Base-by-base conservation (phyloP, 2,797 vertebrate genomes). In the Poeciliopsis paucimaculata region DNA sequence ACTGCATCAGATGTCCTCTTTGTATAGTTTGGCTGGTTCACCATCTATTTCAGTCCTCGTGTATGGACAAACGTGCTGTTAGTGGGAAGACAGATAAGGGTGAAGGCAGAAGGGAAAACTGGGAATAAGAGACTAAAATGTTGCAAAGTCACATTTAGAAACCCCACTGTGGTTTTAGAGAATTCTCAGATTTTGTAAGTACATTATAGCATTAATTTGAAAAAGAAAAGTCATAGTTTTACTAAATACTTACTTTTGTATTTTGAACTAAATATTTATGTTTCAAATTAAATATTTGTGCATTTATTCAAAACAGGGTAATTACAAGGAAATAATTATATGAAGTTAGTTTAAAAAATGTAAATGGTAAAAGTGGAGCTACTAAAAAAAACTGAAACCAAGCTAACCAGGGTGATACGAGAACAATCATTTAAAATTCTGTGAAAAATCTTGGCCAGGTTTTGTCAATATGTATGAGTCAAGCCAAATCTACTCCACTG, bases 41-140 rank as follows among this genome's bases (percentile, higher is more conserved):
- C 73, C 49, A 72, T 85, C 88, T 91, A 91, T 90, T 91, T 91
- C 81, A 82, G 83, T 88, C 79, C 80, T 75, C 62, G 57, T 87
- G 77, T 77, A 82, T 60, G 85, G 84, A 86, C 87, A 86, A 90
- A 92, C 90, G 82, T 73, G 80, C 77, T 86, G 80, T 87, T 84
- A 86, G 77, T 77, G 80, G 84, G 64, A 77, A 86, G 82, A 45
- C 83, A 82, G 20, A 77, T 77, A 60, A 78, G 72, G 79, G 53
- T 62, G 80, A 77, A 75, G 77, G 49, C 62, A 55, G 53, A 34
- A 57, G 31, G 13, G 51, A 46, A 72, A 81, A 71, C 23, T 26
- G 72, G 62, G 26, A 34, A 34, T 39, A 76, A 31, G 31, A 71
- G 53, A 71, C 34, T 12, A 39, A 31, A n/a, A 18, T 39, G 26